Evolutionary conservation across 2,888 invertebrate genomes (phyloP).

Genomic region (Eupithecia vulgata): DNA sequence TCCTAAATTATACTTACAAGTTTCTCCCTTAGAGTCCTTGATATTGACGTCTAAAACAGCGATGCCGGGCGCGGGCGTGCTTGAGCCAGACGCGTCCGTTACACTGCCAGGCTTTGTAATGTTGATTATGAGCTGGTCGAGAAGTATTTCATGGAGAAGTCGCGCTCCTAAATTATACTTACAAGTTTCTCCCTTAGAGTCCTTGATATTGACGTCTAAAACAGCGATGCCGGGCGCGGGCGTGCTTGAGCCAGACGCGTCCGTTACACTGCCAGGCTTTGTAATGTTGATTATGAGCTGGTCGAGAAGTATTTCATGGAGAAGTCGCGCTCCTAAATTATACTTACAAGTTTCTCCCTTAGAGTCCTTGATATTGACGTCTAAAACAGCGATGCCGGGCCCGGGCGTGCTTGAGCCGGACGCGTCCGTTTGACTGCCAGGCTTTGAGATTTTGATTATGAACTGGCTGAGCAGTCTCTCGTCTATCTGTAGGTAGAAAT

Average conservation of each 20-base stretch:
- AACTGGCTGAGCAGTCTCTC: conserved; percentile 34
- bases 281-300: conserved; percentile 27
- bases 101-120: not conserved
- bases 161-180: not conserved
- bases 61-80: not conserved
- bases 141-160: conserved; percentile 25
- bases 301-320: conserved; percentile 23
- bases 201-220: conserved; percentile 12
- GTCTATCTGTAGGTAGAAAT: conserved; percentile 59
- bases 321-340: not conserved
- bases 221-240: conserved; percentile 3
- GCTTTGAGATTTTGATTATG: conserved; percentile 21
- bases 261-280: not conserved
- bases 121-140: conserved; percentile 26
- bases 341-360: conserved; percentile 26
- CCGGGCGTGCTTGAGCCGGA: conserved; percentile 8
- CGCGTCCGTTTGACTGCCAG: not conserved
- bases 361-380: conserved; percentile 13
- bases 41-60: conserved; percentile 13
- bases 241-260: not conserved
- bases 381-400: not conserved
- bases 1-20: conserved; percentile 14
- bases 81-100: not conserved
- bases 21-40: conserved; percentile 13
- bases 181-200: conserved; percentile 21